Evolutionary conservation across 1,140 invertebrate genomes (phyloP).

Genomic region (Drosophila busckii): DNA sequence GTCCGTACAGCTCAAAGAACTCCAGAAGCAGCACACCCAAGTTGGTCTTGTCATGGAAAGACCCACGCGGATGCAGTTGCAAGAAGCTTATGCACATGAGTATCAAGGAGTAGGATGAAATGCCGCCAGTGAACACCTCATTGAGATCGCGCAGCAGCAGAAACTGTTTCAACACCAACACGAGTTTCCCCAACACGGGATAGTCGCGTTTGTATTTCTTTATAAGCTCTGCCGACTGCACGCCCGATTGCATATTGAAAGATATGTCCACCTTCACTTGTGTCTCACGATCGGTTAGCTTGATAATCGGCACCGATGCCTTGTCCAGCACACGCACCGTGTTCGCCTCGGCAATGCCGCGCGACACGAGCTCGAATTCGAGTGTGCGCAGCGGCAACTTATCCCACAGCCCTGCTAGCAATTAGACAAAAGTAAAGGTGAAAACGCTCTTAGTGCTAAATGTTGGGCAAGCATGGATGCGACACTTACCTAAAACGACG

Average conservation of each 20-base stretch:
- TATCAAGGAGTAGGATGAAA: slow-evolving; percentile 98
- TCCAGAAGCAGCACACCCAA: slow-evolving; percentile 96
- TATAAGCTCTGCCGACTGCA: slow-evolving; percentile 96
- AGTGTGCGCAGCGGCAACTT: slow-evolving; percentile 93
- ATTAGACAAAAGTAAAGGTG: not conserved
- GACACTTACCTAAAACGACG: slow-evolving; percentile 97
- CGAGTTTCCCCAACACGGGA: slow-evolving; percentile 93
- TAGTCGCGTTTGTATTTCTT: slow-evolving; percentile 89
- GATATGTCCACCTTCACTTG: slow-evolving; percentile 98
- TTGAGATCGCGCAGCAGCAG: slow-evolving; percentile 97
- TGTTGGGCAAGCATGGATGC: slow-evolving; percentile 64
- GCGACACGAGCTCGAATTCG: slow-evolving; percentile 92
- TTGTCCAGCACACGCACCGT: slow-evolving; percentile 97
- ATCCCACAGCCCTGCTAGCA: slow-evolving; percentile 92
- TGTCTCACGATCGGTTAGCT: slow-evolving; percentile 96
- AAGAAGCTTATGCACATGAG: slow-evolving; percentile 99
- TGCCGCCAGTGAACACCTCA: slow-evolving; percentile 98
- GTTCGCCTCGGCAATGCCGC: slow-evolving; percentile 91
- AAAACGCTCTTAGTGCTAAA: not conserved
- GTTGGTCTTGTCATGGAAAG: slow-evolving; percentile 84
- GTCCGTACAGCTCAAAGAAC: slow-evolving; percentile 98
- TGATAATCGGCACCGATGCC: slow-evolving; percentile 98
- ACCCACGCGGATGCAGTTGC: slow-evolving; percentile 85
- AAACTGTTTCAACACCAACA: slow-evolving; percentile 98
- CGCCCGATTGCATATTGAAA: slow-evolving; percentile 98